Percentiles rank a stretch among this genome's conserved stretches.
Conservation (phyloP, 2,113 vertebrate species). For the Microcebus lehilahytsara region DNA sequence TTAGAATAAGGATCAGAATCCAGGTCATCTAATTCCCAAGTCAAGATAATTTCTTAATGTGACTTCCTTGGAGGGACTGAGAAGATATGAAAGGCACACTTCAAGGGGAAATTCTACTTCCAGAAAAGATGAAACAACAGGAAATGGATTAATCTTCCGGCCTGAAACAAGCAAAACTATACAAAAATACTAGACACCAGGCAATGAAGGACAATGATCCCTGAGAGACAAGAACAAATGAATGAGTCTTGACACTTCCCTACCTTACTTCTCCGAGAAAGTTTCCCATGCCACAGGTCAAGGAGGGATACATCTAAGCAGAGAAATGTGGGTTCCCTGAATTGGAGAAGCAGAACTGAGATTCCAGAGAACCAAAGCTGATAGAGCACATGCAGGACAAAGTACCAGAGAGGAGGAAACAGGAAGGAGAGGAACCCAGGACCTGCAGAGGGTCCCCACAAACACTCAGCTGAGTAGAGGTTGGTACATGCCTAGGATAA, state of each 20-base stretch:
- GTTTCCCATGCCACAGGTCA: background rate
- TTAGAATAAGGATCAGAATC: background rate
- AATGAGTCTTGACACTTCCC: background rate
- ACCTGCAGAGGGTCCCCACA: background rate
- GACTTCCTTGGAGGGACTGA: background rate
- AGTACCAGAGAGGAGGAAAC: background rate
- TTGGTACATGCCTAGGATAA: background rate
- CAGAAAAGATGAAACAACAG: background rate
- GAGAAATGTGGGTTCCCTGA: background rate
- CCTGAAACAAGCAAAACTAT: background rate
- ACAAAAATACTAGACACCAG: background rate
- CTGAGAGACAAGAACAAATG: background rate
- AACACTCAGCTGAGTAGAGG: background rate
- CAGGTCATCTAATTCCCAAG: background rate
- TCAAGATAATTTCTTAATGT: background rate
- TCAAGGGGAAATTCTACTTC: background rate
- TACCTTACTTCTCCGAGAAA: background rate
- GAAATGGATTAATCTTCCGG: background rate
- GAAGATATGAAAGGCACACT: background rate
- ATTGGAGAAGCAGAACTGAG: background rate
- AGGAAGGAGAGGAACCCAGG: background rate
- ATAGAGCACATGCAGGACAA: background rate
- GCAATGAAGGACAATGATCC: background rate
- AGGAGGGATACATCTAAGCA: background rate
- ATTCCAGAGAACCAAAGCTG: background rate